A percentile compares a stretch with the other conserved stretches of the same genome.
Conservation (phyloP, 1,140 invertebrate genomes). For the Acromyrmex heyeri region DNA sequence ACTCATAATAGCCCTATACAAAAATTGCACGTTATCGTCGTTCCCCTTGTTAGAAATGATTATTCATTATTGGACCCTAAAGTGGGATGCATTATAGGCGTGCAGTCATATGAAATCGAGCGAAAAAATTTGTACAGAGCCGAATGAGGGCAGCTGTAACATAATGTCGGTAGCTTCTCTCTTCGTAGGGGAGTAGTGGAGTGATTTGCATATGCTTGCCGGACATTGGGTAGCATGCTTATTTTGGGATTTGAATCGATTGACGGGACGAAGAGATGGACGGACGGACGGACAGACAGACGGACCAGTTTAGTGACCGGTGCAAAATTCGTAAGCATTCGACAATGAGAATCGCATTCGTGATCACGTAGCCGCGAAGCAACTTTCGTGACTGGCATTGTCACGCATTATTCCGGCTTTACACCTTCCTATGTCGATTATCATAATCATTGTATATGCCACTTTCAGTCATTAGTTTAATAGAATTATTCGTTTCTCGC, state of each 20-base stretch:
- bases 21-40: constrained; percentile 17
- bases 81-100: constrained; percentile 40
- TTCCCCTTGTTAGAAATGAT: constrained; percentile 46
- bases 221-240: constrained; percentile 81
- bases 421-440: constrained; percentile 33
- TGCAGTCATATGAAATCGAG: constrained; percentile 59
- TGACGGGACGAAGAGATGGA: constrained; percentile 10
- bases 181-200: constrained; percentile 54
- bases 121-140: constrained; percentile 50
- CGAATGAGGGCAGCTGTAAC: constrained; percentile 60
- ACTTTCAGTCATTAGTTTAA: constrained; percentile 25
- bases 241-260: constrained; percentile 79
- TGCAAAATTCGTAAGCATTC: constrained; percentile 49
- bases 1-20: not conserved
- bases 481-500: not conserved
- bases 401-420: constrained; percentile 46
- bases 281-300: constrained; percentile 5
- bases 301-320: constrained; percentile 46
- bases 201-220: constrained; percentile 76
- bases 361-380: constrained; percentile 58
- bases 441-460: constrained; percentile 29
- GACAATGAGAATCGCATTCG: constrained; percentile 55
- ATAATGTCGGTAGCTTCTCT: constrained; percentile 53
- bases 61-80: constrained; percentile 50
- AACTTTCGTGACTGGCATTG: constrained; percentile 55